These are phyloP conservation scores for Rhaphigaster nebulosa DNA, from an alignment of 2,888 invertebrate species.

Conservation along the genomic window DNA sequence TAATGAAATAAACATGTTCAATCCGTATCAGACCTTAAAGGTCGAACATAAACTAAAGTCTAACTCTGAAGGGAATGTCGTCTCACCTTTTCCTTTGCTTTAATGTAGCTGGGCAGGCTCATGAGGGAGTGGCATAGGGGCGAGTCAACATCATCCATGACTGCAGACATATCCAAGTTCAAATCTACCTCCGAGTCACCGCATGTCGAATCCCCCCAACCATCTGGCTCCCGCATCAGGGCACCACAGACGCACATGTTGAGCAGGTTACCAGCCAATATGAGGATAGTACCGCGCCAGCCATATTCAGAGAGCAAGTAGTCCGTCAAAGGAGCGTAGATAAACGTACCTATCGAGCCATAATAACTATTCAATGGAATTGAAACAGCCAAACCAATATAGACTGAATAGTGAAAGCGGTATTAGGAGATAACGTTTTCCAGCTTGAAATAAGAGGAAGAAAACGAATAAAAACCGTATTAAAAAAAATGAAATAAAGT, in stretches of 20 bases:
- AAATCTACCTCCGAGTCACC: slow-evolving; percentile 42
- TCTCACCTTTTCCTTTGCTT: slow-evolving; percentile 77
- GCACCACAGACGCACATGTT: slow-evolving; percentile 89
- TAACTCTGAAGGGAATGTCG: not conserved
- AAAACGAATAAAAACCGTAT: not conserved
- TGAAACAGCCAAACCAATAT: slow-evolving; percentile 3
- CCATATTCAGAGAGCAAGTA: slow-evolving; percentile 82
- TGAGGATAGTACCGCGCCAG: slow-evolving; percentile 87
- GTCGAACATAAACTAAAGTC: not conserved
- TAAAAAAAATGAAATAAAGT: not conserved
- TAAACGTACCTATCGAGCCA: slow-evolving; percentile 75
- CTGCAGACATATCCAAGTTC: slow-evolving; percentile 39
- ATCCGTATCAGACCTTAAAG: not conserved
- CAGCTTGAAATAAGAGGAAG: not conserved
- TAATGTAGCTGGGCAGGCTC: slow-evolving; percentile 81
- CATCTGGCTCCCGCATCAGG: slow-evolving; percentile 90
- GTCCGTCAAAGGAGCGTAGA: slow-evolving; percentile 88
- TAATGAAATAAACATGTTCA: no score
- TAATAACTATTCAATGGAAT: not conserved
- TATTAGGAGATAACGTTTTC: not conserved
- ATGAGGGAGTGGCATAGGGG: slow-evolving; percentile 76
- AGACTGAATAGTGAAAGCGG: slow-evolving; percentile 49
- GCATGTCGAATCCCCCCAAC: slow-evolving; percentile 72
- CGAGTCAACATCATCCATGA: slow-evolving; percentile 26
- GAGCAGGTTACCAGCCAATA: slow-evolving; percentile 81